Evolutionary conservation across 2,113 vertebrate species (phyloP), one percentile per base, ranked within the genome.

Genomic region (Sinosuthora webbiana): DNA sequence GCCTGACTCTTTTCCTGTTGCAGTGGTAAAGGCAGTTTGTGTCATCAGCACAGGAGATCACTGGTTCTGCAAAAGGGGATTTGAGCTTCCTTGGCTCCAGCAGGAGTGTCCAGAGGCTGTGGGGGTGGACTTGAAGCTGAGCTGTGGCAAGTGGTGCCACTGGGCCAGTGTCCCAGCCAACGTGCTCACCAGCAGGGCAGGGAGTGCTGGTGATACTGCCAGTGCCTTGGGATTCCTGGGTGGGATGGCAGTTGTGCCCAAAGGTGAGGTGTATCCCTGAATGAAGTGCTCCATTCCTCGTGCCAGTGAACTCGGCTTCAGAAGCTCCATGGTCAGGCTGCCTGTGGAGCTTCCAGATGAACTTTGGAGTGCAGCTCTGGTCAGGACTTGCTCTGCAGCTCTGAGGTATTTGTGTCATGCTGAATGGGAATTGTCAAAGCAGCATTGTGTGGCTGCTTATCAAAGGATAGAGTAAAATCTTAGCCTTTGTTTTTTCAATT

Each of bases 401-500:
- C 5, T 10, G 41, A 45, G n/a, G 45, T 74, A 7, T 11, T 65
- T 71, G 71, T 90, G 76, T 42, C 35, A 16, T 6, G 0, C n/a
- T 81, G 83, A 21, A 39, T 73, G 52, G 41, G 62, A 91, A 23
- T 63, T 82, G 57, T 63, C 69, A 42, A 59, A 89, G 65, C 90
- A 45, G 19, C 31, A 7, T 63, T 88, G 74, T 94, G 67, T 77
- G 64, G 35, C 76, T 80, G 7, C 2, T 1, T 71, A 41, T 59
- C 56, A 71, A 80, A 94, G 59, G 52, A 55, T 30, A 68, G 42
- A 70, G 33, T 47, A 81, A 89, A 77, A 83, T 47, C 60, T 52
- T 63, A 11, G 33, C 39, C 42, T 88, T 73, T 53, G n/a, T 81
- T 80, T 94, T 88, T 83, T 74, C 37, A 80, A 23, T 74, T 90